phyloP scores from a whole-genome alignment of 1,140 invertebrate species.

The Nasonia longicornis region DNA sequence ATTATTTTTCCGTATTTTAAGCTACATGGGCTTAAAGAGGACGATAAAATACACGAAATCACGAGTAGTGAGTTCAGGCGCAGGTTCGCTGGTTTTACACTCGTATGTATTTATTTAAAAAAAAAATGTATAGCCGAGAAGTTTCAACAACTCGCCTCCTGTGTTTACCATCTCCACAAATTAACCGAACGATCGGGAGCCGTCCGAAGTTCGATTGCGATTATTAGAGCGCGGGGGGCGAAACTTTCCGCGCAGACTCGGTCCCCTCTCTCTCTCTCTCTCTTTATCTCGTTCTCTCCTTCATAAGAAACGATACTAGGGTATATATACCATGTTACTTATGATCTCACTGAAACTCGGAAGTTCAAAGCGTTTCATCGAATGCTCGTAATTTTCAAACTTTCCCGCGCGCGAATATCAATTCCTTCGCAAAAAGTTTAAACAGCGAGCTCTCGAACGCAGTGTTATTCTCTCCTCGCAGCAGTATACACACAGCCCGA shows the following conservation, averaged over 20 bases:
- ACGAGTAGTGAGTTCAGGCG: too few species aligned
- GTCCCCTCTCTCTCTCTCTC: neutral
- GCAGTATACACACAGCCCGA: neutral
- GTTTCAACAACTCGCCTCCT: neutral
- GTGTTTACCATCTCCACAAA: neutral
- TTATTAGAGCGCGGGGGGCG: neutral
- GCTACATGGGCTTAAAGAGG: too few species aligned
- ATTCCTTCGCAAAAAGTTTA: neutral
- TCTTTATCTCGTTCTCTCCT: neutral
- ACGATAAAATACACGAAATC: too few species aligned
- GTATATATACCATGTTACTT: neutral
- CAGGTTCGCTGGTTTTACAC: too few species aligned
- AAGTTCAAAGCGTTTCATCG: neutral
- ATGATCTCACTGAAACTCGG: neutral
- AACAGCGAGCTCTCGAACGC: neutral
- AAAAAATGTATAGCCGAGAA: neutral
- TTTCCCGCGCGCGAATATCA: neutral
- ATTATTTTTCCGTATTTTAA: too few species aligned
- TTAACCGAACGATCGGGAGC: neutral
- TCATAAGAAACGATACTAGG: neutral
- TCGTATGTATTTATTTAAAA: too few species aligned
- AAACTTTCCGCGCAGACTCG: neutral
- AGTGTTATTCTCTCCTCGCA: neutral
- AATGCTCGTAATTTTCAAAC: neutral
- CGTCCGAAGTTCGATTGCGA: neutral